These are phyloP conservation scores for Aricia artaxerxes DNA, from an alignment of 2,888 invertebrate genomes.

Conservation along the genomic window DNA sequence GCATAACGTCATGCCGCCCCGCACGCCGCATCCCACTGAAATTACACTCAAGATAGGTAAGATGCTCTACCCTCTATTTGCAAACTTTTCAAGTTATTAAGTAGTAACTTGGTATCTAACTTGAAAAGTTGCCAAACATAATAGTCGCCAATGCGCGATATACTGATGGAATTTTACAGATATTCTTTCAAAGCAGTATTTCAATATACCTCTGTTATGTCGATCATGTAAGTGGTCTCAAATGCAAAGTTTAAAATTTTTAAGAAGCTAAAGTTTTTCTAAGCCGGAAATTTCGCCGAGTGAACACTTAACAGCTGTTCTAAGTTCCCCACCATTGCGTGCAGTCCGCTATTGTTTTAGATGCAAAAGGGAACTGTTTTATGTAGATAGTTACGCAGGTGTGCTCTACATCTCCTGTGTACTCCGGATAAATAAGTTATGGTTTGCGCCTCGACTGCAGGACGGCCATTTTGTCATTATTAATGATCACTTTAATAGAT, in stretches of 20 bases:
- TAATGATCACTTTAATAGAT: neutral
- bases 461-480: neutral
- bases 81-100: neutral
- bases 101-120: neutral
- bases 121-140: neutral
- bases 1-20: slow-evolving; percentile 83
- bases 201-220: neutral
- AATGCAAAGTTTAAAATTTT: neutral
- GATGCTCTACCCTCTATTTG: neutral
- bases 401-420: slow-evolving; percentile 1
- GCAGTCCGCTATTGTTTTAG: neutral
- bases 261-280: slow-evolving; percentile 17
- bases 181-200: neutral
- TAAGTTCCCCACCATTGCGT: neutral
- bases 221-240: neutral
- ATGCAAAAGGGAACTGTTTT: slow-evolving; percentile 6
- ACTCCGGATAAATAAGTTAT: neutral
- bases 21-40: slow-evolving; percentile 87
- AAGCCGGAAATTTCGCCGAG: neutral
- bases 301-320: neutral
- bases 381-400: slow-evolving; percentile 9
- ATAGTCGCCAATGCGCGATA: neutral
- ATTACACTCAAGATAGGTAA: slow-evolving; percentile 95
- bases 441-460: neutral
- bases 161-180: neutral